Percentiles rank a stretch among this genome's conserved stretches.
Evolutionary conservation across 1,140 invertebrate species (phyloP).

Genomic region (Tigriopus japonicus): DNA sequence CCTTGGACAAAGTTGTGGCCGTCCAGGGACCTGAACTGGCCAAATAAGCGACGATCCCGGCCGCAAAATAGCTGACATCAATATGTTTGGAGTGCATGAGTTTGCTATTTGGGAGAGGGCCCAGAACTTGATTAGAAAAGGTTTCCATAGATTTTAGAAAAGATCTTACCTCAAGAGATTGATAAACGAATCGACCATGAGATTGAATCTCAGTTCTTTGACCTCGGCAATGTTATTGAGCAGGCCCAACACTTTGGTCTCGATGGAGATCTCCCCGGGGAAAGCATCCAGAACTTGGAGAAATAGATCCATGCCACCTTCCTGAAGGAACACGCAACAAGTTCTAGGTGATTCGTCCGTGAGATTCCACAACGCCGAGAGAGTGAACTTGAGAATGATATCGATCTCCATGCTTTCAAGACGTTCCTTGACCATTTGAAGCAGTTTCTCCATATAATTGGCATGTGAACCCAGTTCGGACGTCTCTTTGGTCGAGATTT

Average conservation of each 20-base stretch:
- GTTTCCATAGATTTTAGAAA: slow-evolving; percentile 6
- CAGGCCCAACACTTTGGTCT: slow-evolving; percentile 58
- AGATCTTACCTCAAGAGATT: slow-evolving; percentile 32
- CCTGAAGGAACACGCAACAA: slow-evolving; percentile 38
- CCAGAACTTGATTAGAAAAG: neutral
- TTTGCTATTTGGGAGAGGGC: slow-evolving; percentile 19
- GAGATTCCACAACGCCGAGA: slow-evolving; percentile 63
- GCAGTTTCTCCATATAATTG: slow-evolving; percentile 49
- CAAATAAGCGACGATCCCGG: slow-evolving; percentile 57
- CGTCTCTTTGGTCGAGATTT: slow-evolving; percentile 54
- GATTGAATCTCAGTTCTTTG: slow-evolving; percentile 30
- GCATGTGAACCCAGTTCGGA: slow-evolving; percentile 44
- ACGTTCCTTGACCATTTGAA: slow-evolving; percentile 44
- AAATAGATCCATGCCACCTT: slow-evolving; percentile 48
- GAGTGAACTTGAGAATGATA: slow-evolving; percentile 58
- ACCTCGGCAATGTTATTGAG: slow-evolving; percentile 69
- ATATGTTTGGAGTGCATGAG: slow-evolving; percentile 46
- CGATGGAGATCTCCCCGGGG: slow-evolving; percentile 41
- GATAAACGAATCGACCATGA: slow-evolving; percentile 45
- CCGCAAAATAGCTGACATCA: slow-evolving; percentile 63
- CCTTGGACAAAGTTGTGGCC: slow-evolving; percentile 24
- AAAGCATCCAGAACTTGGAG: slow-evolving; percentile 44
- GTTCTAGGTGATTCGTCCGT: slow-evolving; percentile 31
- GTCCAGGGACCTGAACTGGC: slow-evolving; percentile 42
- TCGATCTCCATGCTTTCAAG: slow-evolving; percentile 39